These are phyloP conservation scores for Heliocidaris tuberculata DNA, from an alignment of 35 echinoderm and acorn worm species.

Conservation along the genomic window DNA sequence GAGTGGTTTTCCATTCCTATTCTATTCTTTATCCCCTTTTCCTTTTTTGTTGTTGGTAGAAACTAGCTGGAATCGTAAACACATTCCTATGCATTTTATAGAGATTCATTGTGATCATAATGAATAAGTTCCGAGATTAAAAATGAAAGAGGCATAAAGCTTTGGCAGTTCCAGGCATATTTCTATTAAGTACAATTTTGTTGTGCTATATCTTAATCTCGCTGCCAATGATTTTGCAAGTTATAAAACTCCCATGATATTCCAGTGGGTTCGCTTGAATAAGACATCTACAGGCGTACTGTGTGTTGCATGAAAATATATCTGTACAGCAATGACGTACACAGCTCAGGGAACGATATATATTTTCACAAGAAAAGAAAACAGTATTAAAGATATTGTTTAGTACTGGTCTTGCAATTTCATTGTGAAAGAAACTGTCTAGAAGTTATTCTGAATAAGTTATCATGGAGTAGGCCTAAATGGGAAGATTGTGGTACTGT, in stretches of 20 bases:
- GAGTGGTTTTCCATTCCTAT: neutral
- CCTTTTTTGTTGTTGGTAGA: neutral
- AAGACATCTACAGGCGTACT: neutral
- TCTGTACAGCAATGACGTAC: neutral
- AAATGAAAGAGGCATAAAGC: neutral
- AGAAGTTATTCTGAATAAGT: too few species aligned
- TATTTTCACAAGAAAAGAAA: too few species aligned
- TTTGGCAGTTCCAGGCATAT: neutral
- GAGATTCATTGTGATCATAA: conserved; percentile 15
- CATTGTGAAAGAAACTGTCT: too few species aligned
- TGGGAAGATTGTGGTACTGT: too few species aligned
- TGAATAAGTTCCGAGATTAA: conserved; percentile 39
- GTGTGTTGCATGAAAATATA: neutral
- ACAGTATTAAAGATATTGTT: too few species aligned
- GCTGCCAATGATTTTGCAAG: neutral
- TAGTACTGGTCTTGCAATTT: too few species aligned
- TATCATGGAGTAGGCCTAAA: too few species aligned
- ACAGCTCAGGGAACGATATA: neutral
- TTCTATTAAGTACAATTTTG: neutral
- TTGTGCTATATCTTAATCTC: neutral
- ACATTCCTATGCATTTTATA: conserved; percentile 28
- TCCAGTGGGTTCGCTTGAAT: neutral
- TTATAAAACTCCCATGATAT: neutral
- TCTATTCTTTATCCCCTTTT: conserved; percentile 22
- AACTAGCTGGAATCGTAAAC: conserved; percentile 25